Evolutionary conservation across 1,140 invertebrate genomes (phyloP).

Genomic region (Chelonus insularis): DNA sequence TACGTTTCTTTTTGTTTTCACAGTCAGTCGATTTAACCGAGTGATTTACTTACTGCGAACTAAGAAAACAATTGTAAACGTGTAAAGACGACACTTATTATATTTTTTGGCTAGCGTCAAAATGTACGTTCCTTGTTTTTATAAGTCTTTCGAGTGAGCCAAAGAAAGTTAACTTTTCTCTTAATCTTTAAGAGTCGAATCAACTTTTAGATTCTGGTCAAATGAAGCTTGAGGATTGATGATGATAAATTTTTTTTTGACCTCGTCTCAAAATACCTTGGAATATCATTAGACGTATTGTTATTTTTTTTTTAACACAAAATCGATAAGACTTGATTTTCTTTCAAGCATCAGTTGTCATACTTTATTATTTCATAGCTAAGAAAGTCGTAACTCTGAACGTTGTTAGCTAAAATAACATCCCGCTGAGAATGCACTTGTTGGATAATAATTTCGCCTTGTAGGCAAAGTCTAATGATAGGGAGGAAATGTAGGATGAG

Average conservation of each 20-base stretch:
- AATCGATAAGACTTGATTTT: not conserved
- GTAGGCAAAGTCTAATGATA: not conserved
- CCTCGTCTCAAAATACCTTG: no score
- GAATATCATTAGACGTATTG: no score
- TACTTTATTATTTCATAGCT: not conserved
- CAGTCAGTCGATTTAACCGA: not conserved
- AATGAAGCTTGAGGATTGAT: no score
- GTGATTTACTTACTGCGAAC: not conserved
- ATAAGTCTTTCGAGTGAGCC: no score
- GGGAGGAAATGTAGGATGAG: not conserved
- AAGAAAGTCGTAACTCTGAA: conserved; percentile 4
- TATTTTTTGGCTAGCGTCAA: not conserved
- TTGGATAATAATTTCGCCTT: conserved; percentile 10
- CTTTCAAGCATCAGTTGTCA: not conserved
- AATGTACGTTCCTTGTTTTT: no score
- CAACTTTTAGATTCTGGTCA: no score
- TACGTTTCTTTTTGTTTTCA: not conserved
- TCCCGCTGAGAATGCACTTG: conserved; percentile 18
- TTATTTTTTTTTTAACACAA: no score
- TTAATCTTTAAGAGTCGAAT: no score
- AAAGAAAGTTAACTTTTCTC: no score
- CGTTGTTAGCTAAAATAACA: not conserved
- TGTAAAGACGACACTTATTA: not conserved
- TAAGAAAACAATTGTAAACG: not conserved
- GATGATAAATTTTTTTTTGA: no score